Percentiles rank a stretch among this genome's conserved stretches.
These are phyloP conservation scores for Reinhardtius hippoglossoides DNA, from an alignment of 2,113 vertebrate genomes.

Conservation along the genomic window DNA sequence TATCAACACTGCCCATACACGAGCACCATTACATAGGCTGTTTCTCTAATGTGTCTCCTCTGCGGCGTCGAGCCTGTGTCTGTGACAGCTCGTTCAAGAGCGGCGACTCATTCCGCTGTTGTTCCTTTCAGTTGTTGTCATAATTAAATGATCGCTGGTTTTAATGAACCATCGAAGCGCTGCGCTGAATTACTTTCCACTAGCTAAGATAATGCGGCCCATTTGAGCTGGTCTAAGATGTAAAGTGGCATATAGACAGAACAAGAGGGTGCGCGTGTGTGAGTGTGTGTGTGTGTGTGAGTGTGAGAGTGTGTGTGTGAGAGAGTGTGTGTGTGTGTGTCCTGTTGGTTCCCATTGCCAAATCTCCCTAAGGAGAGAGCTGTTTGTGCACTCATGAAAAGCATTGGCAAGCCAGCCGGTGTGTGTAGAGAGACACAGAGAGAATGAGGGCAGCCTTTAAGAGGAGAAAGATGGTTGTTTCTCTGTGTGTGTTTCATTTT, in stretches of 20 bases:
- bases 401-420: constrained; percentile 55
- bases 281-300: not conserved
- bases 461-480: constrained; percentile 34
- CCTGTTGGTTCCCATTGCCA: constrained; percentile 64
- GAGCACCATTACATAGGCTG: not conserved
- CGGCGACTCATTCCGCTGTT: constrained; percentile 4
- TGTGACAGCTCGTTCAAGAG: constrained; percentile 41
- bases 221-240: constrained; percentile 46
- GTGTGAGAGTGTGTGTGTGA: constrained; percentile 2
- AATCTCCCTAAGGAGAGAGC: constrained; percentile 65
- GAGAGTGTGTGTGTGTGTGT: constrained; percentile 44
- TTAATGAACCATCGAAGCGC: constrained; percentile 32
- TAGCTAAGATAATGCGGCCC: constrained; percentile 40
- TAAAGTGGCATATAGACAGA: constrained; percentile 45
- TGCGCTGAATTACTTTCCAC: constrained; percentile 38
- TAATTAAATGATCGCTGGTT: constrained; percentile 47
- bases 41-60: constrained; percentile 25
- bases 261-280: not conserved
- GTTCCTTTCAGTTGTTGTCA: constrained; percentile 52
- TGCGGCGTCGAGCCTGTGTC: constrained; percentile 10
- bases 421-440: constrained; percentile 47
- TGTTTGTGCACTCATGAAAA: constrained; percentile 69
- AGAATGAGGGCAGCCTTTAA: constrained; percentile 60
- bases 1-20: constrained; percentile 8
- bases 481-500: constrained; percentile 26